A percentile compares a stretch with the other conserved stretches of the same genome.
Conservation (phyloP, 2,113 vertebrate species). For the Myrmecobius fasciatus region DNA sequence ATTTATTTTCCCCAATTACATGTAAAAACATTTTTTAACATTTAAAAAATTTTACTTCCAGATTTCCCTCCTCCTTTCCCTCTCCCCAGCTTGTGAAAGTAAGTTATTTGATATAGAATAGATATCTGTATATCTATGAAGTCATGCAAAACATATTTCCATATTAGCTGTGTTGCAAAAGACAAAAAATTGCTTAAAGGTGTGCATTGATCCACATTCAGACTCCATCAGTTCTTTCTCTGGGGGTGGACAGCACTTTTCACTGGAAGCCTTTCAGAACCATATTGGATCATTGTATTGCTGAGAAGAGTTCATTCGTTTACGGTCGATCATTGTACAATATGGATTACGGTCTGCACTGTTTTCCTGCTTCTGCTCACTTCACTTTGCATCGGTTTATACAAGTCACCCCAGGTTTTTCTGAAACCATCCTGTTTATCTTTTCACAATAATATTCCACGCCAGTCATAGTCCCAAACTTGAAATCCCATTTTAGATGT, state of each 20-base stretch:
- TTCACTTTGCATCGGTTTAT: background rate
- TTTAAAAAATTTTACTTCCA: background rate
- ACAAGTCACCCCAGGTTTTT: background rate
- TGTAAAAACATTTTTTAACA: background rate
- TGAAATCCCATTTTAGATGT: background rate
- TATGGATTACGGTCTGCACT: background rate
- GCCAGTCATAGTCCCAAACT: background rate
- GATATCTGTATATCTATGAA: background rate
- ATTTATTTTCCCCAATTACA: background rate
- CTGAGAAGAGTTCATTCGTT: background rate
- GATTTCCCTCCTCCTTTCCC: too few relatives aligned
- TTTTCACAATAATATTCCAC: too few relatives aligned
- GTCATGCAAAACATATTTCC: background rate
- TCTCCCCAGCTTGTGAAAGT: background rate
- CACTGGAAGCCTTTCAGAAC: background rate
- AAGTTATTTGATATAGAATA: background rate
- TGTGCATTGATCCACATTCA: background rate
- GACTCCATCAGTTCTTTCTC: background rate
- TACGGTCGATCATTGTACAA: background rate
- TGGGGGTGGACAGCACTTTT: background rate
- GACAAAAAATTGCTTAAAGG: background rate
- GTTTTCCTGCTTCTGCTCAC: background rate
- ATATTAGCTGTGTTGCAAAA: background rate
- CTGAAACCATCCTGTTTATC: background rate
- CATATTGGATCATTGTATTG: background rate